A percentile compares a stretch with the other conserved stretches of the same genome.
These are phyloP conservation scores for Cecidostiba fungosa DNA, from an alignment of 2,888 invertebrate genomes.

Conservation along the genomic window DNA sequence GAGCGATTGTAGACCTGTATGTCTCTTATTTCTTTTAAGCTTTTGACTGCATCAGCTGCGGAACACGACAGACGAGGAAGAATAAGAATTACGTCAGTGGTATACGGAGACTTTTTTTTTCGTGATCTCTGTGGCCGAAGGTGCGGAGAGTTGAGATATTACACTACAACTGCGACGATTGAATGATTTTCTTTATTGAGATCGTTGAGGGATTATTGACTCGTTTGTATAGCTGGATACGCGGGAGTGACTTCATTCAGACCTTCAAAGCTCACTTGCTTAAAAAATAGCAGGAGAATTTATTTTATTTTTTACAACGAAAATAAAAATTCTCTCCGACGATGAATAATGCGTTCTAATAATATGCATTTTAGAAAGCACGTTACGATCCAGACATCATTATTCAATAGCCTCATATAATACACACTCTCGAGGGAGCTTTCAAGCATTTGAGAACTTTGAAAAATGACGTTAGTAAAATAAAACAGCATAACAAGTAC, in stretches of 20 bases:
- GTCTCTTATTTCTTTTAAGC: constrained; percentile 3
- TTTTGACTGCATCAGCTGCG: neutral
- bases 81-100: constrained; percentile 24
- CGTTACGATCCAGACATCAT: neutral
- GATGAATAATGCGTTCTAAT: neutral
- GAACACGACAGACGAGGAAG: constrained; percentile 10
- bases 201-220: neutral
- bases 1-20: neutral
- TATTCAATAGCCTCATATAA: neutral
- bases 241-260: neutral
- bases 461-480: neutral
- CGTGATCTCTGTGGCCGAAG: neutral
- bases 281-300: neutral
- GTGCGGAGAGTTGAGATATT: neutral
- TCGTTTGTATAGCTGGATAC: neutral
- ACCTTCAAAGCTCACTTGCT: neutral
- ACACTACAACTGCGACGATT: too few species aligned
- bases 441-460: neutral
- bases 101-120: neutral
- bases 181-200: neutral
- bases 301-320: neutral
- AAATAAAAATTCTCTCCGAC: neutral
- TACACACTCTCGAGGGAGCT: neutral
- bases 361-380: constrained; percentile 6
- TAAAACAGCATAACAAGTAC: neutral